These are phyloP conservation scores for Halisarca cf. caerulea DNA, from an alignment of 37 sponge, comb jelly and placozoan genomes.

Conservation along the genomic window DNA sequence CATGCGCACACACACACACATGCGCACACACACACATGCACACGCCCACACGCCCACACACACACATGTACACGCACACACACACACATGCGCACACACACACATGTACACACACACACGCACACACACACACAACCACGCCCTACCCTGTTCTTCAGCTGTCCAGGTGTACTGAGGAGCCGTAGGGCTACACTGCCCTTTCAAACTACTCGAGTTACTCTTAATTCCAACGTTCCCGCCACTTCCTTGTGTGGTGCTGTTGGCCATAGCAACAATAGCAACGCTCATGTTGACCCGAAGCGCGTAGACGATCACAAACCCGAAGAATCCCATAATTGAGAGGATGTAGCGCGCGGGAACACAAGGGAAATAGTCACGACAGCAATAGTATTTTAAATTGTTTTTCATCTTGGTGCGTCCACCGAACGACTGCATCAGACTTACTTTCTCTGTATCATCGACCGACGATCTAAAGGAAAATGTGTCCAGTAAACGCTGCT, in stretches of 20 bases:
- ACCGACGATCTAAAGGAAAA: background rate
- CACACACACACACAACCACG: too few relatives aligned
- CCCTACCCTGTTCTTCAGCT: background rate
- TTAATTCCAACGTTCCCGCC: background rate
- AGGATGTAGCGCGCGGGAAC: conserved; percentile 76
- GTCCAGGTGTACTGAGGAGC: conserved; percentile 12
- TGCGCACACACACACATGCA: too few relatives aligned
- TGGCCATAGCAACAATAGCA: conserved; percentile 85
- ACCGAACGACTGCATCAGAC: too few relatives aligned
- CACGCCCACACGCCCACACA: too few relatives aligned
- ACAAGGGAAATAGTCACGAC: conserved; percentile 48
- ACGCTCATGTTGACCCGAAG: conserved; percentile 88
- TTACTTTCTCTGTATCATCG: background rate
- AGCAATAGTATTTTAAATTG: conserved; percentile 11
- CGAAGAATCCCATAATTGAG: conserved; percentile 63
- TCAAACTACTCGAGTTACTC: background rate
- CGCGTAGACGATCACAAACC: conserved; percentile 87
- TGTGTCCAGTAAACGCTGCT: background rate
- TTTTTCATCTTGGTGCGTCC: background rate
- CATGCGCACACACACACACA: too few relatives aligned
- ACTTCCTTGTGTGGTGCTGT: conserved; percentile 24
- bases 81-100: too few relatives aligned
- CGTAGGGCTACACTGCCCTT: background rate
- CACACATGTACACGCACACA: too few relatives aligned
- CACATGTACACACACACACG: too few relatives aligned